Evolutionary conservation across 2,888 invertebrate species (phyloP), one percentile per base, ranked within the genome.

Genomic region (Amphipoea lucens): DNA sequence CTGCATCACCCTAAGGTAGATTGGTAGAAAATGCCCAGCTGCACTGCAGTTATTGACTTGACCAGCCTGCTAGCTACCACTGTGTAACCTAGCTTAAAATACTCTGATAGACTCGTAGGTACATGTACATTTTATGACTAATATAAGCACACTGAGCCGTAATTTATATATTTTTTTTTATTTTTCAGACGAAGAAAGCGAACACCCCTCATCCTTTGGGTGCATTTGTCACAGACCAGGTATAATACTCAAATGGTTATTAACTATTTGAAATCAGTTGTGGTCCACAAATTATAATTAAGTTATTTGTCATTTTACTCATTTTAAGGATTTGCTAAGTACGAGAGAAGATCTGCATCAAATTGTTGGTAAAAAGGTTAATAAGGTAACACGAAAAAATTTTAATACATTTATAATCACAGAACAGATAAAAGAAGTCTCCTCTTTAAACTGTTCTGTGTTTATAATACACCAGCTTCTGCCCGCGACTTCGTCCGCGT

Each of bases 311-410:
- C 20, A 40, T 48, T 48, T 40, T n/a, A n/a, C 11, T 60, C 20
- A 40, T 48, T 48, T 40, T n/a, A 40, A 71, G 71, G 0, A 54
- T n/a, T 23, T 1, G 2, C 14, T 5, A 70, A 40, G 2, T 40
- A 17, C n/a, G 17, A 57, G 70, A 40, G 57, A 57, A 40, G 54
- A 57, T 23, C 5, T 54, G 36, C 54, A n/a, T 9, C 40, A 17
- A 70, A 54, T n/a, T 36, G 67, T 0, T 67, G 36, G 11, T 45
- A 36, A 0, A 57, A 45, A 40, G 48, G n/a, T 45, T 11, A 45
- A 2, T 40, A 40, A 76, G 76, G 76, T 76, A 76, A 40, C 20
- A 73, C 36, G 1, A 73, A 66, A 48, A 6, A 36, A 40, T 71
- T 70, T 51, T 23, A 70, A 23, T 70, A 51, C 20, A 17, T 2